Base-by-base conservation (phyloP, 2,113 vertebrate species). In the Alouatta palliata region DNA sequence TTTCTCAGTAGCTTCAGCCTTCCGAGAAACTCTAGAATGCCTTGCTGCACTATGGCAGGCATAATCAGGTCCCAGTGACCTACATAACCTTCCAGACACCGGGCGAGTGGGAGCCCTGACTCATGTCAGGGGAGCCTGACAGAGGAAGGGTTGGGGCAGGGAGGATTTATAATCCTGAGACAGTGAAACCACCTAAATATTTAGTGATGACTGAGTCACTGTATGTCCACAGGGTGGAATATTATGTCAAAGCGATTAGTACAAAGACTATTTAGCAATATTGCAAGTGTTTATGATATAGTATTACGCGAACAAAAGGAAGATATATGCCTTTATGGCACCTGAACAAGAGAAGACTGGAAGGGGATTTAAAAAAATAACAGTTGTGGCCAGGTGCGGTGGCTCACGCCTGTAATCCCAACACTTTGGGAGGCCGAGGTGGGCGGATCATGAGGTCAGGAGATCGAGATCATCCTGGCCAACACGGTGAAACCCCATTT, bases 191-290 rank as follows among this genome's bases (percentile, higher is more conserved):
- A 83, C 83, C 82, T 68, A n/a, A 68, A 23, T 35, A 20, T 54
- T 94, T 79, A 49, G 13, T 85, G 94, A 95, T 84, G 85, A 61
- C 81, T 86, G 91, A 97, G 77, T 96, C 95, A 96, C 27, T 37
- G 2, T 45, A 32, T 47, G 71, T 81, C 76, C 85, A 68, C 56
- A 52, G 83, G 80, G 45, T 30, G 40, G 75, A 94, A 27, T 95
- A 58, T 82, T 86, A 92, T 68, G 56, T 90, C 84, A 96, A 96
- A 97, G 71, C 35, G 87, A 76, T 85, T 91, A 90, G 52, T 93
- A 52, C 71, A 64, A 93, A 95, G 80, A 37, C 75, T 71, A 32
- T 76, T 76, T 90, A 84, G 83, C 73, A 96, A 76, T 61, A 58
- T 68, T 66, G 30, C 37, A 68, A 93, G 71, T 52, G n/a, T 81